Evolutionary conservation across 2,113 vertebrate genomes (phyloP).

Genomic region (Cololabis saira): DNA sequence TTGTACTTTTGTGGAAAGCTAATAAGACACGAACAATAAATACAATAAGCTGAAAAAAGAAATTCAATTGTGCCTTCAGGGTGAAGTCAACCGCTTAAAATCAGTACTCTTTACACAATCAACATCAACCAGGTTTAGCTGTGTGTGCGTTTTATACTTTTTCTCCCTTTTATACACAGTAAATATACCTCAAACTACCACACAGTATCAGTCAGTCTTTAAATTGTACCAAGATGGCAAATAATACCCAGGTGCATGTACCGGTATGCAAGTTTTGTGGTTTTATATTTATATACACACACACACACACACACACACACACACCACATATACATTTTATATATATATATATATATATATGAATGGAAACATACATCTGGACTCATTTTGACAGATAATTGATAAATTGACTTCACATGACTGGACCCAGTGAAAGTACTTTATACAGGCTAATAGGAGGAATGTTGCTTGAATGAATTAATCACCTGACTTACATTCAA

Average conservation of each 20-base stretch:
- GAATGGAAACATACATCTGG: background rate
- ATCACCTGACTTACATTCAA: conserved; percentile 55
- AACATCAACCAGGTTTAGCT: conserved; percentile 1
- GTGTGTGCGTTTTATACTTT: background rate
- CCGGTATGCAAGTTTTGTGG: too few species aligned
- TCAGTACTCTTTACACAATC: background rate
- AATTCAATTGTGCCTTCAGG: background rate
- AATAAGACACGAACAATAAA: background rate
- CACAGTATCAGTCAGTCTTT: too few species aligned
- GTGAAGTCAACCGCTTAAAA: conserved; percentile 13
- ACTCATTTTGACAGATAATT: conserved; percentile 20
- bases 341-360: too few species aligned
- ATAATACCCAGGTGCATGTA: too few species aligned
- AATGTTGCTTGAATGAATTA: conserved; percentile 9
- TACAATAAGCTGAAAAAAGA: background rate
- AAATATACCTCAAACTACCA: too few species aligned
- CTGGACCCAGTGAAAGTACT: conserved; percentile 16
- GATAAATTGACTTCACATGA: conserved; percentile 62
- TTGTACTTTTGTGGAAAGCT: background rate
- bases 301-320: too few species aligned
- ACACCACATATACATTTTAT: too few species aligned
- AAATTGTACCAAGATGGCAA: too few species aligned
- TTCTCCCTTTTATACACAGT: background rate
- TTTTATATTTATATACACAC: too few species aligned
- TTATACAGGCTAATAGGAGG: conserved; percentile 23